These are phyloP conservation scores for Zaprionus obscuricornis DNA, from an alignment of 2,888 invertebrate species.

Conservation along the genomic window DNA sequence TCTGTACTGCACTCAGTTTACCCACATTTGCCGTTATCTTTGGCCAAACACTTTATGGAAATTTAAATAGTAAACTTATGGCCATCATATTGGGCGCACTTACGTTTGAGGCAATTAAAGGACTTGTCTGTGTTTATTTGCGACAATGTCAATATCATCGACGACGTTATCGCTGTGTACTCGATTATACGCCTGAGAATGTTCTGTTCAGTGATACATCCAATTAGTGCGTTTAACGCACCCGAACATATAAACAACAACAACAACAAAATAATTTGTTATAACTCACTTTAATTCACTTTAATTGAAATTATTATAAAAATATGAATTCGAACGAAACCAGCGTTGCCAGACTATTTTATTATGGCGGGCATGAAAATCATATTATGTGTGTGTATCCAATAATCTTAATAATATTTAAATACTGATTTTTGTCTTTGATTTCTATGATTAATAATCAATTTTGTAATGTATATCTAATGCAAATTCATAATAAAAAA, in stretches of 20 bases:
- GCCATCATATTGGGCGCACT: conserved; percentile 51
- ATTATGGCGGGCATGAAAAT: too few species aligned
- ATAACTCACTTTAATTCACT: too few species aligned
- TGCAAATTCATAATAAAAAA: too few species aligned
- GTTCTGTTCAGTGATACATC: not conserved
- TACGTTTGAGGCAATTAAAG: conserved; percentile 55
- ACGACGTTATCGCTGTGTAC: conserved; percentile 34
- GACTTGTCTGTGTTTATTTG: conserved; percentile 44
- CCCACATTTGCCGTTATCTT: conserved; percentile 53
- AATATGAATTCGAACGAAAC: too few species aligned
- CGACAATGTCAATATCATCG: conserved; percentile 43
- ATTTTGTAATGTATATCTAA: too few species aligned
- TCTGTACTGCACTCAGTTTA: conserved; percentile 49
- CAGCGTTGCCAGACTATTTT: too few species aligned
- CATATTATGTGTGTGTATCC: too few species aligned
- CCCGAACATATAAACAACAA: not conserved
- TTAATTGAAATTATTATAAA: too few species aligned
- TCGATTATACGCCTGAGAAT: conserved; percentile 30
- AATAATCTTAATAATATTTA: too few species aligned
- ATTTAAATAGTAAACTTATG: conserved; percentile 19
- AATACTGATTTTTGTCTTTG: too few species aligned
- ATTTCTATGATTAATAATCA: too few species aligned
- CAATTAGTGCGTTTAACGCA: too few species aligned
- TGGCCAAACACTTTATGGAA: conserved; percentile 35
- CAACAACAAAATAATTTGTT: not conserved